Conservation (phyloP, 2,888 invertebrate genomes). For the Globia sparganii region DNA sequence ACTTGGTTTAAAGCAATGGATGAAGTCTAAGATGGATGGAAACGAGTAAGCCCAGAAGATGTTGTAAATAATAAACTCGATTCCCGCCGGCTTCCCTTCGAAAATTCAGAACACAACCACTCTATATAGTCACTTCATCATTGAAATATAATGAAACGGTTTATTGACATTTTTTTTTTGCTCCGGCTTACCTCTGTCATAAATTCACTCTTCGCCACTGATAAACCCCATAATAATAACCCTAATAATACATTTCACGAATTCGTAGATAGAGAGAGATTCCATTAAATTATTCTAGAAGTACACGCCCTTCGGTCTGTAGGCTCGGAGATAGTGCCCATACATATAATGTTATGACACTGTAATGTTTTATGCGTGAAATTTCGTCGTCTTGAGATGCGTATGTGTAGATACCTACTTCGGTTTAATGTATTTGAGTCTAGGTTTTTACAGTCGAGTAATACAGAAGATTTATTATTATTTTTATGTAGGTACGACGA, state of each 20-base stretch:
- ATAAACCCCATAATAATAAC: too few species aligned
- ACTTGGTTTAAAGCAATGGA: neutral
- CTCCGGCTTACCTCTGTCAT: too few species aligned
- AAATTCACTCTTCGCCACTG: too few species aligned
- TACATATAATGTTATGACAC: slow-evolving; percentile 24
- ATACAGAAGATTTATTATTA: neutral
- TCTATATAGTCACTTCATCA: too few species aligned
- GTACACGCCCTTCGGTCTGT: slow-evolving; percentile 1
- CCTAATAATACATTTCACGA: neutral
- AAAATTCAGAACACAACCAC: too few species aligned
- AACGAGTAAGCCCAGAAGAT: neutral
- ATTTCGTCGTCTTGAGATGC: slow-evolving; percentile 12
- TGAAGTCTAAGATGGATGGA: neutral
- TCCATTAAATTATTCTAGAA: slow-evolving; percentile 32
- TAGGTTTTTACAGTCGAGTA: neutral
- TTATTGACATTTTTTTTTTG: too few species aligned
- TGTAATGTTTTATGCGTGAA: slow-evolving; percentile 16
- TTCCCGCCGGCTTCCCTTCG: too few species aligned
- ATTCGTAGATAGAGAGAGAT: neutral
- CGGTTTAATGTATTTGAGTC: neutral
- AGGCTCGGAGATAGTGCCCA: neutral
- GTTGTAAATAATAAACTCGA: too few species aligned
- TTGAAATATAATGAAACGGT: too few species aligned
- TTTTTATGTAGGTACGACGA: too few species aligned
- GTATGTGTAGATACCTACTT: neutral